These are phyloP conservation scores for Tipula helvola DNA, from an alignment of 2,888 invertebrate species.

Conservation along the genomic window DNA sequence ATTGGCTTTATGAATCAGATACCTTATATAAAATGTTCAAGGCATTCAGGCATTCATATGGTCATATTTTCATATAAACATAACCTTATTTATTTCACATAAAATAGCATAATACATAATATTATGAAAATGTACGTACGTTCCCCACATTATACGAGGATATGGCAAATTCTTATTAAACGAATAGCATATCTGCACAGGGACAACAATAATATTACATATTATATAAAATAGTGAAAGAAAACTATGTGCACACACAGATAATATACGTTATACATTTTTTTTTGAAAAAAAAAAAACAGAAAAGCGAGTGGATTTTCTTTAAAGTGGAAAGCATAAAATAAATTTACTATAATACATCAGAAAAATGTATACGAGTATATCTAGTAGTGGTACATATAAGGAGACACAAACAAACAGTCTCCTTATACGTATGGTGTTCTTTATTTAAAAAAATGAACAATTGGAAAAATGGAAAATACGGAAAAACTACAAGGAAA, in stretches of 20 bases:
- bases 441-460: background rate
- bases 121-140: too few relatives aligned
- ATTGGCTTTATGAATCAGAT: too few relatives aligned
- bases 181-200: background rate
- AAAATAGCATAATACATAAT: too few relatives aligned
- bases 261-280: background rate
- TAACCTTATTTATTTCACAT: too few relatives aligned
- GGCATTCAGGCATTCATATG: too few relatives aligned
- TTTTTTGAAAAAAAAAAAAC: background rate
- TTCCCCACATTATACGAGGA: too few relatives aligned
- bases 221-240: background rate
- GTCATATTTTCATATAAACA: too few relatives aligned
- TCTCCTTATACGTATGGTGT: background rate
- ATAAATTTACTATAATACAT: background rate
- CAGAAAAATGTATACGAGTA: background rate
- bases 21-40: too few relatives aligned
- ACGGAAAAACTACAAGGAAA: background rate
- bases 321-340: constrained; percentile 9
- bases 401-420: background rate
- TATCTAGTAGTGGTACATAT: background rate
- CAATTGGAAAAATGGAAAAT: background rate
- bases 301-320: constrained; percentile 6
- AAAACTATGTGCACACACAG: background rate
- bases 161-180: background rate
- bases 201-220: background rate